phyloP scores from a whole-genome alignment of 2,888 invertebrate species.

The Drosophila bunnanda region DNA sequence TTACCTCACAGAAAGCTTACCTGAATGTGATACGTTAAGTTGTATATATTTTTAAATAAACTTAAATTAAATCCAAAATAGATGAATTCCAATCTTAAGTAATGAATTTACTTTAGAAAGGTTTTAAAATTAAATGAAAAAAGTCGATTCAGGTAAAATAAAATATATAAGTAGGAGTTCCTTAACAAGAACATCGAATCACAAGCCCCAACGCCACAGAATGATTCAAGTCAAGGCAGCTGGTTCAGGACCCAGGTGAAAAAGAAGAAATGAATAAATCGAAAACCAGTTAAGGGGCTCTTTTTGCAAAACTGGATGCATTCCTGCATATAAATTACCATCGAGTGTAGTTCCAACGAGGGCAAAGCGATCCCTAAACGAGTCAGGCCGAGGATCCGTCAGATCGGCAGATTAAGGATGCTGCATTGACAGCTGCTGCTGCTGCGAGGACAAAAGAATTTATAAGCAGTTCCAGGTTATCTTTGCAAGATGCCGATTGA shows the following conservation, averaged over 20 bases:
- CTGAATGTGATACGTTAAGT: neutral
- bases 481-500: slow-evolving; percentile 54
- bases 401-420: slow-evolving; percentile 49
- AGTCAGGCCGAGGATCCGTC: slow-evolving; percentile 28
- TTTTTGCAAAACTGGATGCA: slow-evolving; percentile 24
- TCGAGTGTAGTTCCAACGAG: slow-evolving; percentile 9
- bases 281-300: slow-evolving; percentile 59
- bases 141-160: neutral
- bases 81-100: neutral
- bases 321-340: slow-evolving; percentile 51
- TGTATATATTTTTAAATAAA: neutral
- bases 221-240: slow-evolving; percentile 5
- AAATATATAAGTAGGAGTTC: neutral
- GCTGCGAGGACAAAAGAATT: slow-evolving; percentile 71
- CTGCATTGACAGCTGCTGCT: slow-evolving; percentile 45
- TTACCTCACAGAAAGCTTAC: neutral
- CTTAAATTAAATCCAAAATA: neutral
- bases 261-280: neutral
- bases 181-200: neutral
- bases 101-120: neutral
- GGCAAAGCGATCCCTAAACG: slow-evolving; percentile 30
- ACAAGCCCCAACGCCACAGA: neutral
- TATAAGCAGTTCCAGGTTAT: slow-evolving; percentile 74
- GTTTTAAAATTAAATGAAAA: neutral
- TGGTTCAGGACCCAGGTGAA: neutral